These are phyloP conservation scores for Scrobipalpa atriplicella DNA, from an alignment of 2,888 invertebrate genomes.

Conservation along the genomic window DNA sequence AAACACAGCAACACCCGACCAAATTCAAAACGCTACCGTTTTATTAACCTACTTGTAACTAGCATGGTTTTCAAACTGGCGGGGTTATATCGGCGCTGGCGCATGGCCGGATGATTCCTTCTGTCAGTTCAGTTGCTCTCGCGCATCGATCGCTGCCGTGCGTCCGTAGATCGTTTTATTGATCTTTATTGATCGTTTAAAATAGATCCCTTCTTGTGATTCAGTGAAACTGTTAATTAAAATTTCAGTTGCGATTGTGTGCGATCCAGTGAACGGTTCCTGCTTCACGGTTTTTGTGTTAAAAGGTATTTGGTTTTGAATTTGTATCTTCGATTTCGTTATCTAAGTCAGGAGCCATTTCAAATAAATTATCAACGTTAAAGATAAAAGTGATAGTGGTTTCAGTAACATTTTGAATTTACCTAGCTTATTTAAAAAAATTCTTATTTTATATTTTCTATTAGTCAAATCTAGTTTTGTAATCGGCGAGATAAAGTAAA, in stretches of 20 bases:
- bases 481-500: constrained; percentile 23
- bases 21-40: constrained; percentile 36
- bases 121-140: constrained; percentile 79
- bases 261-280: neutral
- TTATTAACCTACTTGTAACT: constrained; percentile 29
- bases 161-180: constrained; percentile 38
- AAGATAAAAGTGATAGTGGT: constrained; percentile 72
- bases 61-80: constrained; percentile 49
- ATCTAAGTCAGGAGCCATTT: constrained; percentile 46
- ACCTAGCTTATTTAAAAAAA: neutral
- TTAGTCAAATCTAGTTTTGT: neutral
- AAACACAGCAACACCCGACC: constrained; percentile 57
- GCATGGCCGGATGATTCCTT: constrained; percentile 64
- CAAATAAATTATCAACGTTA: constrained; percentile 48
- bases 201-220: constrained; percentile 56
- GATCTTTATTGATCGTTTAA: constrained; percentile 59
- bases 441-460: neutral
- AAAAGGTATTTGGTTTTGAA: constrained; percentile 16
- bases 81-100: constrained; percentile 66
- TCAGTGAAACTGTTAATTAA: constrained; percentile 39
- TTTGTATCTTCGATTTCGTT: constrained; percentile 33
- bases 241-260: neutral
- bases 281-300: constrained; percentile 28
- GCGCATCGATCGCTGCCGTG: constrained; percentile 66
- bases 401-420: constrained; percentile 39